Conservation (phyloP, 2,888 invertebrate genomes). For the Amaurobius ferox region DNA sequence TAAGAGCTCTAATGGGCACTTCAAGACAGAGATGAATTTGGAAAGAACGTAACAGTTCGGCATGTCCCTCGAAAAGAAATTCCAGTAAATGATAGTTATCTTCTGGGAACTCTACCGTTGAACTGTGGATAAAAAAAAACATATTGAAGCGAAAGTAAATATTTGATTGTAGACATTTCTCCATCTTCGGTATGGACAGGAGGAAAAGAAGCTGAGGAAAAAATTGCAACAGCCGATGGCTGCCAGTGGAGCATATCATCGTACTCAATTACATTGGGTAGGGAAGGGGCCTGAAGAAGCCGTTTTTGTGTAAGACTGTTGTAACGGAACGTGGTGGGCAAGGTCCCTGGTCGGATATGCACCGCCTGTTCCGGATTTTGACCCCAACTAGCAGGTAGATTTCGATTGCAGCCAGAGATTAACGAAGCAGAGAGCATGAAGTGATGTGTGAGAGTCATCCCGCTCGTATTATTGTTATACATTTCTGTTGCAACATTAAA, state of each 20-base stretch:
- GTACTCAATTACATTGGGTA: neutral
- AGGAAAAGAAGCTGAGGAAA: neutral
- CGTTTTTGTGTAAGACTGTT: neutral
- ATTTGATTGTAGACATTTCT: neutral
- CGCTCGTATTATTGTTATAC: neutral
- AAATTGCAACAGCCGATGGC: neutral
- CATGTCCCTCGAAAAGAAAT: neutral
- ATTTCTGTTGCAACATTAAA: too few species aligned
- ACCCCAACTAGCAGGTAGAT: neutral
- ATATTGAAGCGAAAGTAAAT: neutral
- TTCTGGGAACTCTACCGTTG: neutral
- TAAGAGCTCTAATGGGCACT: neutral
- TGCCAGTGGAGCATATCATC: neutral
- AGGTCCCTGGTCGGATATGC: slow-evolving; percentile 3
- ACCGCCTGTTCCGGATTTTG: slow-evolving; percentile 7
- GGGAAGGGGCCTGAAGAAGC: neutral
- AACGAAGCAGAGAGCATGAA: neutral
- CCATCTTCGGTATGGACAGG: neutral
- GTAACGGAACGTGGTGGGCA: slow-evolving; percentile 8
- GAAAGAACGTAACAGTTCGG: neutral
- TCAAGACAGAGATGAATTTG: neutral
- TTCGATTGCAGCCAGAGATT: neutral
- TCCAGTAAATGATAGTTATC: neutral
- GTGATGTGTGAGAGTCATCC: neutral
- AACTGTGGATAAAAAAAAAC: neutral